Conservation (phyloP, 1,140 invertebrate species). For the Agraylea sexmaculata region DNA sequence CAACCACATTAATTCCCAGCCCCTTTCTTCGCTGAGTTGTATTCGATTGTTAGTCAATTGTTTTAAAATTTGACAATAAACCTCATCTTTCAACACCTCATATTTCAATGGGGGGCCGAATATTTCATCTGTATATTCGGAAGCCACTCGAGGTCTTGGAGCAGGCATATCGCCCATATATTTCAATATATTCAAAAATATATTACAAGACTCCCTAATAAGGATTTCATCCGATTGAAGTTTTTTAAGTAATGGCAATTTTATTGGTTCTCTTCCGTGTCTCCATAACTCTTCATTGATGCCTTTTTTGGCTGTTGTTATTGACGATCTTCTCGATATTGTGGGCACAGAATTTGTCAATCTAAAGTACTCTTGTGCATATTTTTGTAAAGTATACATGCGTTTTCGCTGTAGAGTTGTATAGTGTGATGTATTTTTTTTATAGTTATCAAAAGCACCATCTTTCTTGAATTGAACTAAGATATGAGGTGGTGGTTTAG, state of each 20-base stretch:
- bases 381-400: slow-evolving; percentile 71
- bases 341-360: slow-evolving; percentile 39
- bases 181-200: slow-evolving; percentile 76
- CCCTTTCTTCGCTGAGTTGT: slow-evolving; percentile 73
- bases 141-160: slow-evolving; percentile 51
- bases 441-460: slow-evolving; percentile 32
- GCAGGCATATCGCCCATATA: slow-evolving; percentile 92
- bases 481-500: slow-evolving; percentile 52
- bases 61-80: slow-evolving; percentile 91
- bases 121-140: slow-evolving; percentile 80
- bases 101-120: slow-evolving; percentile 71
- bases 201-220: slow-evolving; percentile 58
- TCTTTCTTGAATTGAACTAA: slow-evolving; percentile 48
- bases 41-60: slow-evolving; percentile 81
- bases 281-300: slow-evolving; percentile 62
- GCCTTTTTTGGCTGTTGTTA: slow-evolving; percentile 48
- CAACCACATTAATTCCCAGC: slow-evolving; percentile 91
- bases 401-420: slow-evolving; percentile 48
- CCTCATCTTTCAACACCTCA: slow-evolving; percentile 73
- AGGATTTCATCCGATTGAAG: slow-evolving; percentile 63
- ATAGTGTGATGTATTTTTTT: slow-evolving; percentile 33
- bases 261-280: slow-evolving; percentile 73
- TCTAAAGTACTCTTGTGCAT: slow-evolving; percentile 72
- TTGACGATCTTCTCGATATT: slow-evolving; percentile 48
- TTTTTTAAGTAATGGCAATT: slow-evolving; percentile 76